Conservation (phyloP, 2,113 vertebrate genomes). For the Lichenostomus cassidix region DNA sequence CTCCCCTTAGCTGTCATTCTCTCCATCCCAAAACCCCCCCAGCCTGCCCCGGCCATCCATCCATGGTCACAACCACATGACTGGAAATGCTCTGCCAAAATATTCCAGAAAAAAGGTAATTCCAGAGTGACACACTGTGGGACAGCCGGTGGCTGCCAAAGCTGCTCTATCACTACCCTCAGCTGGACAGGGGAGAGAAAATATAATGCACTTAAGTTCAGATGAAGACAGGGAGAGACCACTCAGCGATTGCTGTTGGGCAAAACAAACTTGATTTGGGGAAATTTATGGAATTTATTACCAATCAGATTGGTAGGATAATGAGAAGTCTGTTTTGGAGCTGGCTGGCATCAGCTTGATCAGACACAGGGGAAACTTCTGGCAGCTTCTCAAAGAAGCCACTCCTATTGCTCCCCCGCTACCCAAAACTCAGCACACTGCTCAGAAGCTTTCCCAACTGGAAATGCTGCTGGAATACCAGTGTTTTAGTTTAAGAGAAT, state of each 20-base stretch:
- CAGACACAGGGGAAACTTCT: neutral
- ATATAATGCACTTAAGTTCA: neutral
- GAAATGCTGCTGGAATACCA: neutral
- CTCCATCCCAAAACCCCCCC: neutral
- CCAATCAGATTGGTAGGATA: neutral
- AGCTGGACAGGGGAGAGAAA: neutral
- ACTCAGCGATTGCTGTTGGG: neutral
- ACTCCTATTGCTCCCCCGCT: neutral
- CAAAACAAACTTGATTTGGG: neutral
- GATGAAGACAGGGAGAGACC: neutral
- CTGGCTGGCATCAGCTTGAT: neutral
- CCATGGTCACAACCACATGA: rapidly evolving
- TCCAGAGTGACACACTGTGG: neutral
- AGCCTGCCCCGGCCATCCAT: neutral
- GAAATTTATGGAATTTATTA: neutral
- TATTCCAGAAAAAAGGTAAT: neutral
- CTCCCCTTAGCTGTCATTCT: neutral
- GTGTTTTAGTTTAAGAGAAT: neutral
- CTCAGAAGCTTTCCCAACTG: neutral
- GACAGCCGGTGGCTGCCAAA: neutral
- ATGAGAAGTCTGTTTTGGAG: neutral
- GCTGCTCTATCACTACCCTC: neutral
- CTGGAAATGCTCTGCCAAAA: neutral
- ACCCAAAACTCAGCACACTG: neutral
- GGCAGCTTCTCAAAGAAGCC: neutral